Percentiles rank a stretch among this genome's conserved stretches.
Evolutionary conservation across 1,140 invertebrate species (phyloP).

Genomic region (Drosophila nikananu): DNA sequence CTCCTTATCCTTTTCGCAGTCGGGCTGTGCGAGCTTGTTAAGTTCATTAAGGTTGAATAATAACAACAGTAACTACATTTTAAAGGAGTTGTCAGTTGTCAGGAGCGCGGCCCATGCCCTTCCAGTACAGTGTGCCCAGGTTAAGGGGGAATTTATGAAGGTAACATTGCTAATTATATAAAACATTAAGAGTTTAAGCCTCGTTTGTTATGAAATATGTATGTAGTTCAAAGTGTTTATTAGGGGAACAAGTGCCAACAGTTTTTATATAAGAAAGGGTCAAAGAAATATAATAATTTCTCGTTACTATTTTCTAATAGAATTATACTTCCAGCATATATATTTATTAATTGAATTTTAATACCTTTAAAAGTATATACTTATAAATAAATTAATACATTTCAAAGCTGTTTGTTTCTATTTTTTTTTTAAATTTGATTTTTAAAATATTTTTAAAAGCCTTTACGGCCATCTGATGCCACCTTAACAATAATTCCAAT

Average conservation of each 20-base stretch:
- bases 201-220: not conserved
- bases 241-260: not conserved
- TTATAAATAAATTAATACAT: too few relatives aligned
- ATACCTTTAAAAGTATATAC: too few relatives aligned
- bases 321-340: not conserved
- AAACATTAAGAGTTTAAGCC: not conserved
- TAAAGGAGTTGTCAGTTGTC: conserved; percentile 78
- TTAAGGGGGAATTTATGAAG: not conserved
- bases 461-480: not conserved
- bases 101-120: conserved; percentile 46
- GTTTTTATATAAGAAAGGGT: not conserved
- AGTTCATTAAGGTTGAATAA: conserved; percentile 83
- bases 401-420: too few relatives aligned
- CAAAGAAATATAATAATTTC: not conserved
- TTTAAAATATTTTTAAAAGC: not conserved
- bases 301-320: too few relatives aligned
- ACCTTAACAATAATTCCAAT: not conserved
- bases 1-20: conserved; percentile 36
- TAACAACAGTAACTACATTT: conserved; percentile 83
- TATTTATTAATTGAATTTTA: not conserved
- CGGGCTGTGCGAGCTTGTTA: conserved; percentile 75
- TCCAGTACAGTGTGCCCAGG: conserved; percentile 9
- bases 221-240: too few relatives aligned
- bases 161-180: not conserved
- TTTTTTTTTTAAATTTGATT: not conserved